These are phyloP conservation scores for Scotopteryx bipunctaria DNA, from an alignment of 2,888 invertebrate species.

Conservation along the genomic window DNA sequence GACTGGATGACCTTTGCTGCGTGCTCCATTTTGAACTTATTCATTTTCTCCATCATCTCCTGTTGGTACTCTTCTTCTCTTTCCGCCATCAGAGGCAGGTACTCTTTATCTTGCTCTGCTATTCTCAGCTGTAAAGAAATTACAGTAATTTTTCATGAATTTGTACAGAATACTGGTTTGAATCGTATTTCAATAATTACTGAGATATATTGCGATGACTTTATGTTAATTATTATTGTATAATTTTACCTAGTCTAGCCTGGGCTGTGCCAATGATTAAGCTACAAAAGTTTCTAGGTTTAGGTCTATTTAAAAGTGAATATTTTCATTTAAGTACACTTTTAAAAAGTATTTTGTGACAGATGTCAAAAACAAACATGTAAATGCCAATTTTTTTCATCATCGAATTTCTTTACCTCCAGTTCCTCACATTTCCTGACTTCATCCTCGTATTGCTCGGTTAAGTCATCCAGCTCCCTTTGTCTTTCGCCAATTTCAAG, in stretches of 20 bases:
- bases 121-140: slow-evolving; percentile 10
- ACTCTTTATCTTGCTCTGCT: slow-evolving; percentile 49
- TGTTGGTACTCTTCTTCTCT: slow-evolving; percentile 81
- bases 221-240: too few species aligned
- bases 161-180: too few species aligned
- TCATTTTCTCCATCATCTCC: slow-evolving; percentile 79
- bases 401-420: slow-evolving; percentile 59
- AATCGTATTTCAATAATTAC: too few species aligned
- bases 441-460: slow-evolving; percentile 78
- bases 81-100: slow-evolving; percentile 81
- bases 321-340: too few species aligned
- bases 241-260: too few species aligned
- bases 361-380: too few species aligned
- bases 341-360: too few species aligned
- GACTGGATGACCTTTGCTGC: slow-evolving; percentile 71
- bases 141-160: too few species aligned
- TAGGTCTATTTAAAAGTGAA: too few species aligned
- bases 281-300: too few species aligned
- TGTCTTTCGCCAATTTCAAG: slow-evolving; percentile 84
- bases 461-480: slow-evolving; percentile 75
- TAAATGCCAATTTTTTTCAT: neutral
- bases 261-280: too few species aligned
- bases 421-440: slow-evolving; percentile 67
- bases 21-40: slow-evolving; percentile 67
- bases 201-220: too few species aligned